Base-by-base conservation (phyloP, 2,797 vertebrate species). In the Cossypha niveicapilla region DNA sequence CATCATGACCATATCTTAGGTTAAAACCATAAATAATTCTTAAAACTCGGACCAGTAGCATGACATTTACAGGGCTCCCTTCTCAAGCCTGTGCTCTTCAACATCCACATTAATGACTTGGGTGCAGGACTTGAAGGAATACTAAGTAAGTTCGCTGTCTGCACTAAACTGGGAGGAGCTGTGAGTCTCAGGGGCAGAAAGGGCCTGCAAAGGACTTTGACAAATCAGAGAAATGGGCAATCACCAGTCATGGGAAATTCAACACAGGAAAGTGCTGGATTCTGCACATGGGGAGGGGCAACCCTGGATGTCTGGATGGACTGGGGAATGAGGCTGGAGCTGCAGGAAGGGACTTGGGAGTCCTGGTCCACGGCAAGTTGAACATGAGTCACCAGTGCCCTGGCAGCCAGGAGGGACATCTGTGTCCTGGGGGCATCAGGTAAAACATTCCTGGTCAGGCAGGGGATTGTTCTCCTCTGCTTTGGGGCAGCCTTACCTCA, bases 1-100 rank as follows among this genome's bases (percentile, higher is more conserved):
- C 41, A 87, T 53, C 35, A 14, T 5, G 7, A 42, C 41, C 53
- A 42, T 24, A 74, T 68, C 67, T 74, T 25, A 61, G 18, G 32
- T 65, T 94, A 94, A 95, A 90, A 67, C 18, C 23, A 65, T 13
- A 48, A 65, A 58, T 45, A 58, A 57, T 34, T 73, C 21, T 4
- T 67, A 92, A 88, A 88, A 35, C 13, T 67, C 62, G 81, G 56
- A 45, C 19, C 17, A 73, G 62, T 8, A 70, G 54, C 44, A 65
- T 62, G 56, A 60, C 41, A 57, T 42, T 25, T 54, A 28, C 28
- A 57, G 14, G 57, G 32, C 57, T 57, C 24, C 37, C 22, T 70
- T 61, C 63, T 50, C 44, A 50, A 56, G 34, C 19, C 37, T 63
- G 42, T 44, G 32, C 56, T 75, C 63, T 39, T 63, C 63, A 70